Percentiles rank a stretch among this genome's conserved stretches.
Evolutionary conservation across 2,888 invertebrate genomes (phyloP).

Genomic region (Heliconius sara): DNA sequence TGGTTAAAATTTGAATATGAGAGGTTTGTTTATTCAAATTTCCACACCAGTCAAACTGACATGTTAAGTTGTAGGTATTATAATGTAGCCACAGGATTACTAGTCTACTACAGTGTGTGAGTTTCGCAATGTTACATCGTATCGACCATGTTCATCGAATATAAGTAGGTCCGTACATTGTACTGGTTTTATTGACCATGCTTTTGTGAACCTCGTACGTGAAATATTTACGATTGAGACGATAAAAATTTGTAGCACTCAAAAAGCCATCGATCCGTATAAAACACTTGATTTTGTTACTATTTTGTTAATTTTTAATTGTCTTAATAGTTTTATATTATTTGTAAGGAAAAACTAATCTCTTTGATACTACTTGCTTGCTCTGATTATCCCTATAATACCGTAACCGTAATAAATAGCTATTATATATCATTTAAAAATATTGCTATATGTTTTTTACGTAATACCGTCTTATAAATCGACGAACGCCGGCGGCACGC

Average conservation of each 20-base stretch:
- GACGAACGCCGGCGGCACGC: too few species aligned
- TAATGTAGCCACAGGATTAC: neutral
- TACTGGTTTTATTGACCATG: slow-evolving; percentile 43
- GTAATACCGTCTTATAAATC: too few species aligned
- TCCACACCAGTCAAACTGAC: neutral
- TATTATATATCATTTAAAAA: too few species aligned
- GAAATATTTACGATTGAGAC: neutral
- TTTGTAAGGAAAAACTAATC: too few species aligned
- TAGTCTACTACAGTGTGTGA: slow-evolving; percentile 5
- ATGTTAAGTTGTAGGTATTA: slow-evolving; percentile 6
- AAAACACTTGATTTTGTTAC: neutral
- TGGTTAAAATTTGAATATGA: neutral
- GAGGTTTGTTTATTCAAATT: slow-evolving; percentile 10
- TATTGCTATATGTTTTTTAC: too few species aligned
- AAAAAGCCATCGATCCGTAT: neutral
- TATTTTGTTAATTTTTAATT: neutral
- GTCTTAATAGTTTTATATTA: too few species aligned
- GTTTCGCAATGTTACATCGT: slow-evolving; percentile 14
- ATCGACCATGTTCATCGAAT: slow-evolving; percentile 14
- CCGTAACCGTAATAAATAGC: too few species aligned
- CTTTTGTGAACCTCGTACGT: neutral
- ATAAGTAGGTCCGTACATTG: neutral
- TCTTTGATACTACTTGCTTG: too few species aligned
- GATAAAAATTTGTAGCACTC: neutral
- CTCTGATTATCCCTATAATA: neutral